These are phyloP conservation scores for Nesidiocoris tenuis DNA, from an alignment of 2,888 invertebrate genomes.

Conservation along the genomic window DNA sequence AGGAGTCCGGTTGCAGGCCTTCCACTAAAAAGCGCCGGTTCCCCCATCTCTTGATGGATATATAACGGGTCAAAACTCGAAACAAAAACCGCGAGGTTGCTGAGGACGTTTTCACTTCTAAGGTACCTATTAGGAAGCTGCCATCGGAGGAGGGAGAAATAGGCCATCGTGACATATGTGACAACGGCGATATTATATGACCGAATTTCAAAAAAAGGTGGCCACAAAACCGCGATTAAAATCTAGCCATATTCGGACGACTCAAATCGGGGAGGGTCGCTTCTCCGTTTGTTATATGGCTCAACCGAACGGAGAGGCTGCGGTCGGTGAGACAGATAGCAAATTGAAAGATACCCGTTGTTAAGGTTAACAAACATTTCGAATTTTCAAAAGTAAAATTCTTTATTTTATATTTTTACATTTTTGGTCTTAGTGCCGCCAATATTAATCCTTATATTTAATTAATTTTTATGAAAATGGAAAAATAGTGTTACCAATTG, in stretches of 20 bases:
- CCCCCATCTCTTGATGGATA: background rate
- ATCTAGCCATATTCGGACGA: background rate
- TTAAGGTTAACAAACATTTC: too few species aligned
- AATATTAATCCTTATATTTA: too few species aligned
- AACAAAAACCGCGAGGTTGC: background rate
- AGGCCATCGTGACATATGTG: conserved; percentile 29
- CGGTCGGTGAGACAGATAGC: too few species aligned
- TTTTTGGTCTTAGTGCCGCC: too few species aligned
- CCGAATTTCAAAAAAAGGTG: conserved; percentile 26
- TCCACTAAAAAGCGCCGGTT: background rate
- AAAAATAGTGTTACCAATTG: too few species aligned
- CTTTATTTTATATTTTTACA: too few species aligned
- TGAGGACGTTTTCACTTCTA: background rate
- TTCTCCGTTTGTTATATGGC: too few species aligned
- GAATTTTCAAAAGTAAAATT: too few species aligned
- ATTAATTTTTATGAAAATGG: too few species aligned
- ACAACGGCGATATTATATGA: conserved; percentile 17
- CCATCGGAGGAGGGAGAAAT: background rate
- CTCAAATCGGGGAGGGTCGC: background rate
- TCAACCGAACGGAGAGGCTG: too few species aligned
- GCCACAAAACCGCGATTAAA: background rate
- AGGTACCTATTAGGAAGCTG: background rate
- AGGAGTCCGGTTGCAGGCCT: background rate
- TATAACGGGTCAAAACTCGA: background rate
- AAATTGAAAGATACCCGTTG: too few species aligned